phyloP scores from a whole-genome alignment of 2,888 invertebrate genomes.

The Ferrisia virgata region DNA sequence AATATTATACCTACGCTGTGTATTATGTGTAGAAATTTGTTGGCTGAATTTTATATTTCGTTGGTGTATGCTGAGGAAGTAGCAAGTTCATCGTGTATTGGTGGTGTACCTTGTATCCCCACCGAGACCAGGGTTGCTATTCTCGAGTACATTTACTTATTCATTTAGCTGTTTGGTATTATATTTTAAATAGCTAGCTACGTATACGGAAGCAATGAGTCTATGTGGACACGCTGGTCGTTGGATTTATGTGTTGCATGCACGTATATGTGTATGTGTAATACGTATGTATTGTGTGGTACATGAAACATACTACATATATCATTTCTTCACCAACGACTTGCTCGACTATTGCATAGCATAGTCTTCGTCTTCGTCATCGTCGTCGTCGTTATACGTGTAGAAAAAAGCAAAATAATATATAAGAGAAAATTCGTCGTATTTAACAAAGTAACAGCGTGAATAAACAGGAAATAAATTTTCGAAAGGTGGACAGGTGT shows the following conservation, averaged over 20 bases:
- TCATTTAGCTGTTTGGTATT: no score
- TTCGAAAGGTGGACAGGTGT: not conserved
- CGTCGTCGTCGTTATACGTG: not conserved
- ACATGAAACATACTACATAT: no score
- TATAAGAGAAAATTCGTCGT: not conserved
- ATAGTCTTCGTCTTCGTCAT: not conserved
- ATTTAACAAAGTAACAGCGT: slow-evolving; percentile 16
- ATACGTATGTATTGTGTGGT: no score
- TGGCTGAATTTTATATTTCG: not conserved
- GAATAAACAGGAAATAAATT: slow-evolving; percentile 23
- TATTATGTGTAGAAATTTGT: not conserved
- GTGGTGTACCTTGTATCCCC: no score
- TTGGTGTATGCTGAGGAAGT: no score
- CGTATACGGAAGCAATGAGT: slow-evolving; percentile 5
- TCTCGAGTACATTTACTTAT: no score
- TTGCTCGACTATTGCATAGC: no score
- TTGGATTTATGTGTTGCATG: not conserved
- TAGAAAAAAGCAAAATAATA: not conserved
- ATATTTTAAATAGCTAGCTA: not conserved
- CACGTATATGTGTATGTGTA: not conserved
- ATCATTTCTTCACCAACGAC: slow-evolving; percentile 1
- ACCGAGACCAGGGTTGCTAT: no score
- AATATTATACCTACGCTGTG: no score
- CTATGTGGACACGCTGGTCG: slow-evolving; percentile 11
- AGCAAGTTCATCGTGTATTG: no score